A percentile compares a stretch with the other conserved stretches of the same genome.
phyloP scores from a whole-genome alignment of 2,888 invertebrate genomes.

The Epinotia bilunana region DNA sequence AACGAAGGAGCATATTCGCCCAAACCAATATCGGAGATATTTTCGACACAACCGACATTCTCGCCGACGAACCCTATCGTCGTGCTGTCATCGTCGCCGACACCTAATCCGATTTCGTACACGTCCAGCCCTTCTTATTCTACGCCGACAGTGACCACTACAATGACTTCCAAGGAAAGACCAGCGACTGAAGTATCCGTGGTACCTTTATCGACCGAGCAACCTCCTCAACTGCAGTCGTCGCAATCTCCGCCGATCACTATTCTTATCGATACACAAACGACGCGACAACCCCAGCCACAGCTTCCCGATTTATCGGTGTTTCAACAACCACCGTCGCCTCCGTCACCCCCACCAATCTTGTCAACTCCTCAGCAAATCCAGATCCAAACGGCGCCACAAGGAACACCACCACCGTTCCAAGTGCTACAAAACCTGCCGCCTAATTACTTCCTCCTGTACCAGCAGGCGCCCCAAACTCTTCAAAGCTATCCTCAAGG shows the following conservation, averaged over 20 bases:
- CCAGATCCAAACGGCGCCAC: conserved; percentile 32
- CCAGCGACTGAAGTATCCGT: conserved; percentile 24
- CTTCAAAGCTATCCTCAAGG: conserved; percentile 48
- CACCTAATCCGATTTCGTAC: conserved; percentile 34
- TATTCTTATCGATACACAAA: conserved; percentile 15
- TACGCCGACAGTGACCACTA: conserved; percentile 38
- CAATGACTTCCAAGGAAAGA: conserved; percentile 30
- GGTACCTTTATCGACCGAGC: conserved; percentile 27
- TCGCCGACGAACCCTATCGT: conserved; percentile 66
- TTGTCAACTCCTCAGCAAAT: conserved; percentile 38
- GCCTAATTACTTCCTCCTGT: conserved; percentile 59
- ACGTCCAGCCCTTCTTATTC: conserved; percentile 21
- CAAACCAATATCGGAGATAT: conserved; percentile 73
- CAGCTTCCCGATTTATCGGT: conserved; percentile 20
- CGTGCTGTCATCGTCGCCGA: conserved; percentile 48
- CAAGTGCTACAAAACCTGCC: conserved; percentile 41
- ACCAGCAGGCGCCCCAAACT: conserved; percentile 60
- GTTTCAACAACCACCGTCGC: conserved; percentile 31
- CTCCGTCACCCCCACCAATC: conserved; percentile 31
- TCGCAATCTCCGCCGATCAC: conserved; percentile 24
- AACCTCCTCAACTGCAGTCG: conserved; percentile 38
- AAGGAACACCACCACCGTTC: conserved; percentile 47
- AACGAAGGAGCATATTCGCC: conserved; percentile 71
- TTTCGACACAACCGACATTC: conserved; percentile 66
- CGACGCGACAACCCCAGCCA: conserved; percentile 19